These are phyloP conservation scores for Ferrisia virgata DNA, from an alignment of 2,888 invertebrate genomes.

Conservation along the genomic window DNA sequence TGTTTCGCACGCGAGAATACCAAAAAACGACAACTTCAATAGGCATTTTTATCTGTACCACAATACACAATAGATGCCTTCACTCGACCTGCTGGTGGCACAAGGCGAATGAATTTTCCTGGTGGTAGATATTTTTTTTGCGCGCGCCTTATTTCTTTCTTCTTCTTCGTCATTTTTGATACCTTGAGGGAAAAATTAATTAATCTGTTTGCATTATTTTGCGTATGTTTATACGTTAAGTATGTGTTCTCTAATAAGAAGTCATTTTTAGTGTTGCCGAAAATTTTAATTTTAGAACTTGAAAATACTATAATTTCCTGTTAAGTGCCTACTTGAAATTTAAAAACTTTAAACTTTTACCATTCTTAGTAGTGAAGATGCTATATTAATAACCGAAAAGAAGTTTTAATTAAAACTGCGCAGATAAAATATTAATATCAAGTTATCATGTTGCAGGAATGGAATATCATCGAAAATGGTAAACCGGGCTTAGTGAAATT, in stretches of 20 bases:
- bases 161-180: background rate
- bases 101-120: background rate
- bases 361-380: conserved; percentile 11
- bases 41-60: background rate
- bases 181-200: conserved; percentile 7
- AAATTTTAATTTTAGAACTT: conserved; percentile 28
- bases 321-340: conserved; percentile 1
- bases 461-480: conserved; percentile 37
- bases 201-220: conserved; percentile 9
- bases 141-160: no score
- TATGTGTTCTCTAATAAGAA: background rate
- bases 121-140: no score
- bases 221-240: conserved; percentile 10
- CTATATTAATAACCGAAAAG: conserved; percentile 27
- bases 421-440: conserved; percentile 41
- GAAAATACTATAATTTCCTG: conserved; percentile 31
- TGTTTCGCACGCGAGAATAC: conserved; percentile 14
- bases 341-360: conserved; percentile 15
- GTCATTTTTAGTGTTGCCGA: background rate
- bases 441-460: conserved; percentile 43
- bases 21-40: conserved; percentile 13
- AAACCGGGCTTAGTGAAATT: conserved; percentile 35
- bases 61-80: background rate
- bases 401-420: conserved; percentile 41
- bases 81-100: background rate